Conservation (phyloP, 2,113 vertebrate genomes). For the Pseudorectes ferrugineus region DNA sequence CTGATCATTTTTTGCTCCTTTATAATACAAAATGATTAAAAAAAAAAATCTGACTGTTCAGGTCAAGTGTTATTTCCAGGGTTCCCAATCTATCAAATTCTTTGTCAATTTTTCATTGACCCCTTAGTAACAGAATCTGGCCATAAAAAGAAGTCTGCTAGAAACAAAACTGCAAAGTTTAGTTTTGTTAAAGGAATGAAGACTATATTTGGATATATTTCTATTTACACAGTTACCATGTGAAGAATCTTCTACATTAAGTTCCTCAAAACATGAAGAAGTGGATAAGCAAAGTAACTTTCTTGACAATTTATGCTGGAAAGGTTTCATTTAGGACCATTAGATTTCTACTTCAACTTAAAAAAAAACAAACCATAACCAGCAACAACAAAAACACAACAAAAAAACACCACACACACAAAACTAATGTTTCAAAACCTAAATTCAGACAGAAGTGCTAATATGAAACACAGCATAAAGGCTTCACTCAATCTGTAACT, state of each 20-base stretch:
- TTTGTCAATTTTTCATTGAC: not conserved
- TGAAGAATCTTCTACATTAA: not conserved
- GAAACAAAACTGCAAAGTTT: not conserved
- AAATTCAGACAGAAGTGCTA: not conserved
- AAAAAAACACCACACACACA: not conserved
- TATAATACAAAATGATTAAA: not conserved
- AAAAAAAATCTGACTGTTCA: not conserved
- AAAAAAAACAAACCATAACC: not conserved
- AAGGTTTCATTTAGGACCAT: not conserved
- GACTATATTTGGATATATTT: not conserved
- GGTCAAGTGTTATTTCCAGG: not conserved
- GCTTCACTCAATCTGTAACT: not conserved
- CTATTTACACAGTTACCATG: not conserved
- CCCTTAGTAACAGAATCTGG: not conserved
- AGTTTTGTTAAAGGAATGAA: not conserved
- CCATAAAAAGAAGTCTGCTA: not conserved
- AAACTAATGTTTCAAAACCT: not conserved
- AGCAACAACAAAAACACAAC: not conserved
- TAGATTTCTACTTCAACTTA: not conserved
- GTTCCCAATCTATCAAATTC: not conserved
- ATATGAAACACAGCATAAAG: not conserved
- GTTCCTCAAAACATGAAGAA: not conserved
- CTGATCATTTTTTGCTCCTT: not conserved
- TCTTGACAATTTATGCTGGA: not conserved
- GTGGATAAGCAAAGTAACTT: not conserved